Evolutionary conservation across 2,888 invertebrate species (phyloP).

Genomic region (Eumacrocentrus americanus): DNA sequence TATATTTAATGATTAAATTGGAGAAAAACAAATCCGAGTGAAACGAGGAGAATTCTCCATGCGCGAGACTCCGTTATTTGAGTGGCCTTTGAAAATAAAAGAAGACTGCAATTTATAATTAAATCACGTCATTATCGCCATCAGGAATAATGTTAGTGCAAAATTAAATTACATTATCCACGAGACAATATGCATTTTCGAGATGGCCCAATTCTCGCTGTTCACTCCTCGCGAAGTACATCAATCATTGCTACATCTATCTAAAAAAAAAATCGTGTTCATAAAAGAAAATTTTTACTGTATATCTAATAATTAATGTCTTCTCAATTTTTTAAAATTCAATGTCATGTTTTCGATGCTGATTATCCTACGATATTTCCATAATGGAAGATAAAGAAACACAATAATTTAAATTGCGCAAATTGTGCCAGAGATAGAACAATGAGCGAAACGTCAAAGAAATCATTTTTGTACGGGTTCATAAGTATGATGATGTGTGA

Average conservation of each 20-base stretch:
- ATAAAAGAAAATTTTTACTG: neutral
- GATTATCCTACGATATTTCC: no score
- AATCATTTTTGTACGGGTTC: conserved; percentile 29
- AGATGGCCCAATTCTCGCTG: conserved; percentile 8
- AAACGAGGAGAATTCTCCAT: conserved; percentile 23
- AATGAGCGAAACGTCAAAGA: neutral
- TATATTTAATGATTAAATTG: conserved; percentile 25
- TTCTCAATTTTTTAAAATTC: no score
- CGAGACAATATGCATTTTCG: conserved; percentile 37
- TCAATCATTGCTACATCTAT: no score
- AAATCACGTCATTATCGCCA: conserved; percentile 30
- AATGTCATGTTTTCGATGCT: no score
- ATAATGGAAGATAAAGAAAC: no score
- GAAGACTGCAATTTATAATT: conserved; percentile 55
- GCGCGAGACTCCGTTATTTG: conserved; percentile 33
- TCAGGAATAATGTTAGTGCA: conserved; percentile 21
- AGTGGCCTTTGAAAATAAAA: conserved; percentile 52
- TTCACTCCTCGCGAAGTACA: neutral
- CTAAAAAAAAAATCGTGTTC: neutral
- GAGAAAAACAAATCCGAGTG: neutral
- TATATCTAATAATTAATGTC: no score
- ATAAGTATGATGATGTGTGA: conserved; percentile 15
- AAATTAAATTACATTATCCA: conserved; percentile 8
- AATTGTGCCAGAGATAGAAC: neutral
- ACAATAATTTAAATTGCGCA: no score